These are phyloP conservation scores for Trachurus trachurus DNA, from an alignment of 2,797 vertebrate genomes.

Conservation along the genomic window DNA sequence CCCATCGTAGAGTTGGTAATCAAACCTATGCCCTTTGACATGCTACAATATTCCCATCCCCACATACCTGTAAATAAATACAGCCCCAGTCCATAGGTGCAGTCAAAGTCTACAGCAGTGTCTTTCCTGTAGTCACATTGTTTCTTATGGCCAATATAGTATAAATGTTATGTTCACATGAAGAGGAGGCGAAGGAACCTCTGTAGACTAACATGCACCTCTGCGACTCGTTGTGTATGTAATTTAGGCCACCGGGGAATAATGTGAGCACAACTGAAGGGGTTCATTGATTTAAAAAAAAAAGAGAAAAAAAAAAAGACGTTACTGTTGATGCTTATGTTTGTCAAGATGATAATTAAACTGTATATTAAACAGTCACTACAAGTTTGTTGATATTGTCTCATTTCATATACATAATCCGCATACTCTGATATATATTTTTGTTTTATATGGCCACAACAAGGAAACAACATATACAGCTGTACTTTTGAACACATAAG, in stretches of 20 bases:
- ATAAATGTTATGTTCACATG: conserved; percentile 55
- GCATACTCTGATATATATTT: background rate
- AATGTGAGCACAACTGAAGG: conserved; percentile 68
- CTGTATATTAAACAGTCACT: conserved; percentile 83
- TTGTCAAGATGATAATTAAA: conserved; percentile 83
- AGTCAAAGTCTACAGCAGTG: conserved; percentile 66
- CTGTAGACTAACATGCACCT: conserved; percentile 72
- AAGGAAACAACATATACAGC: background rate
- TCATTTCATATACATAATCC: conserved; percentile 34
- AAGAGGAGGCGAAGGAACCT: conserved; percentile 50
- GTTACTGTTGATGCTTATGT: conserved; percentile 84
- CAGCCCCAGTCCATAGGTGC: conserved; percentile 67
- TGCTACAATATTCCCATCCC: conserved; percentile 57
- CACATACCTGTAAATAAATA: conserved; percentile 79
- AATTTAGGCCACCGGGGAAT: conserved; percentile 66
- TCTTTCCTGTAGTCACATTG: conserved; percentile 51
- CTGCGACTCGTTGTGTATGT: conserved; percentile 74
- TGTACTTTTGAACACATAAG: background rate
- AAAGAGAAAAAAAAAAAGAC: conserved; percentile 51
- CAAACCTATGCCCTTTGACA: conserved; percentile 55
- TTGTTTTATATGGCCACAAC: conserved; percentile 2
- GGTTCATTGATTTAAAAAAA: conserved; percentile 61
- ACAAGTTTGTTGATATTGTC: conserved; percentile 44
- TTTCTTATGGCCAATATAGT: conserved; percentile 51
- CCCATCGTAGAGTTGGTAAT: conserved; percentile 63